Evolutionary conservation across 1,140 invertebrate genomes (phyloP), one percentile per base, ranked within the genome.

Genomic region (Zaprionus gabonicus): DNA sequence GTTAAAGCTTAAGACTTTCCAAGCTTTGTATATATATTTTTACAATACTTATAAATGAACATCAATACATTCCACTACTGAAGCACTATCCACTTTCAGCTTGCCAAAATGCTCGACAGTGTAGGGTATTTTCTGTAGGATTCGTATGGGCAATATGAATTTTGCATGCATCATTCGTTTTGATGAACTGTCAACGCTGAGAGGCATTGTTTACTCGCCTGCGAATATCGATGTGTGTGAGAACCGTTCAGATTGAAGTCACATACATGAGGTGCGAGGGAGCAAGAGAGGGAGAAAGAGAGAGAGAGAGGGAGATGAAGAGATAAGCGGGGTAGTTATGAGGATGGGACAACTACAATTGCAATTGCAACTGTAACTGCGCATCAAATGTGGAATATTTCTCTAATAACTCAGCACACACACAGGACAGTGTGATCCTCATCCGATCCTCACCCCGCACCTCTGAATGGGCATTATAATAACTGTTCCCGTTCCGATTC

Each of bases 121-220:
- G 73, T 68, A 80, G 73, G 62, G 73, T 53, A 72, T 67, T 62
- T 10, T 9, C 20, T 23, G 56, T 46, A 49, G 49, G 27, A 13
- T 53, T 71, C 53, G 62, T 60, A 72, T 67, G 71, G 64, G 60
- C 38, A 70, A 70, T 49, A 67, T 74, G 71, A 68, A 90, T 90
- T 90, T 91, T 86, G 85, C 76, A 90, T 91, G 85, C 82, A 82
- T 90, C 85, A 91, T 90, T 86, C 85, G 86, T 67, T 80, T 85
- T 90, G 85, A 90, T 86, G 86, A 91, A 90, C 86, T 90, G 85
- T 90, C 85, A 90, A 91, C 84, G 78, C 78, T 83, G 80, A 81
- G 78, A 81, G 65, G 25, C 63, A 82, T 87, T 87, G 83, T 87
- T 49, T 65, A 12, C 31, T 51, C 51, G 59, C 36, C 74, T 34